Evolutionary conservation across 2,888 invertebrate species (phyloP), one percentile per base, ranked within the genome.

Genomic region (Celastrina argiolus): DNA sequence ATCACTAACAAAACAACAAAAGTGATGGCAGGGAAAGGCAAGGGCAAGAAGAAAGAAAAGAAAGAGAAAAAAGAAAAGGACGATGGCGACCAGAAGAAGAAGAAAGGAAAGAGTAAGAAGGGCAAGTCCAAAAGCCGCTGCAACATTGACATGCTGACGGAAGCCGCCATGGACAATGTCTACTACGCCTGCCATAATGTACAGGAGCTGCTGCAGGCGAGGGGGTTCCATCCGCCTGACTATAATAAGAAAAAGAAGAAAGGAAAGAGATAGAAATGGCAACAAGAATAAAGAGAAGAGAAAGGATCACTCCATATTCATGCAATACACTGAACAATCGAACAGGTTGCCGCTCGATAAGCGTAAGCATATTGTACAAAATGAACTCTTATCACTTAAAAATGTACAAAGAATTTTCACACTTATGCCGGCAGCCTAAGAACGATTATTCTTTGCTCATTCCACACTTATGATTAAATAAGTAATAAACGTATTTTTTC

Each of bases 141-240:
- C 75, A 94, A 95, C 41, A 95, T 96, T 66, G 97, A 97, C 76
- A 96, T 97, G 77, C 94, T 97, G 76, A 96, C 96, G 71, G 96
- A 97, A 74, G 95, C 96, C 2, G 97, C 97, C 0, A 97, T 98
- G 97, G 96, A 97, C 72, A 98, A 98, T 78, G 97, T 98, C 0
- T 98, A 98, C 81, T 97, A 96, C 78, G 97, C 96, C 0, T 98
- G 98, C 74, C 98, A 98, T 79, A 97, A 97, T 80, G 95, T 97
- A 0, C 97, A 97, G 84, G 97, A 98, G 78, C 92, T 98, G 10
- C 86, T 98, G 14, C 94, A 94, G 75, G 95, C 95, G 45, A 92
- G 98, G 72, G 98, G 98, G 0, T 98, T 98, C 82, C 95, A 96
- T 36, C 97, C 97, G 94, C 96, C 97, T 0, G 97, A 96, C 71